A percentile compares a stretch with the other conserved stretches of the same genome.
Conservation (phyloP, 2,113 vertebrate species). For the Cynoglossus semilaevis region DNA sequence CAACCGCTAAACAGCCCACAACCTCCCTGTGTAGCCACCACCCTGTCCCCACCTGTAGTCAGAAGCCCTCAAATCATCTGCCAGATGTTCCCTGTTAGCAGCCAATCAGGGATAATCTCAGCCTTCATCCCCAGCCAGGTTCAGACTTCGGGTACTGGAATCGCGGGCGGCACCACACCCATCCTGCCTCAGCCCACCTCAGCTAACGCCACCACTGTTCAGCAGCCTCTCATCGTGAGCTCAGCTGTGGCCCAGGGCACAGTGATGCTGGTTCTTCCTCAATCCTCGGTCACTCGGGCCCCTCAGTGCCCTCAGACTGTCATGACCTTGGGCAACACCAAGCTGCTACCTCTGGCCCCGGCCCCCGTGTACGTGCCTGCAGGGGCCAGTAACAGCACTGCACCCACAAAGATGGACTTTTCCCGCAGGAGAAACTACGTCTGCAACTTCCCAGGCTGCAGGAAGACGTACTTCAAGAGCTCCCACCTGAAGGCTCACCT, state of each 20-base stretch:
- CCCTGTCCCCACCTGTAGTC: conserved; percentile 72
- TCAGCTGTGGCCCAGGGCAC: conserved; percentile 86
- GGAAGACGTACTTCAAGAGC: conserved; percentile 98
- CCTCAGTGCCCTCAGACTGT: conserved; percentile 76
- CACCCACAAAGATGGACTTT: conserved; percentile 85
- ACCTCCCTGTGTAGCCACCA: conserved; percentile 52
- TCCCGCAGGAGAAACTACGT: conserved; percentile 92
- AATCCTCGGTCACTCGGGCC: conserved; percentile 76
- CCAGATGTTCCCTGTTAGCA: conserved; percentile 89
- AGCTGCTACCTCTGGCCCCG: conserved; percentile 91
- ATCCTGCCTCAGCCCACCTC: conserved; percentile 77
- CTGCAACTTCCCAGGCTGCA: conserved; percentile 90
- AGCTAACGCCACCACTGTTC: conserved; percentile 48
- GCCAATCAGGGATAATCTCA: conserved; percentile 82
- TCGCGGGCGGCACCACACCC: conserved; percentile 71
- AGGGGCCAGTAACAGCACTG: conserved; percentile 69
- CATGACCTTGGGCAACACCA: conserved; percentile 87
- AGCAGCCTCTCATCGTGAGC: conserved; percentile 86
- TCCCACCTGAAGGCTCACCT: conserved; percentile 98
- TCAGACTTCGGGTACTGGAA: conserved; percentile 61
- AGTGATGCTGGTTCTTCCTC: conserved; percentile 93
- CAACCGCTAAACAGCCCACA: conserved; percentile 33
- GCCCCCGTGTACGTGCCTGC: conserved; percentile 87
- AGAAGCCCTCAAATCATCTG: conserved; percentile 86
- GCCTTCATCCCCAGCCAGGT: conserved; percentile 83